Conservation (phyloP, 2,797 vertebrate species). For the Atherinosoma microstoma region DNA sequence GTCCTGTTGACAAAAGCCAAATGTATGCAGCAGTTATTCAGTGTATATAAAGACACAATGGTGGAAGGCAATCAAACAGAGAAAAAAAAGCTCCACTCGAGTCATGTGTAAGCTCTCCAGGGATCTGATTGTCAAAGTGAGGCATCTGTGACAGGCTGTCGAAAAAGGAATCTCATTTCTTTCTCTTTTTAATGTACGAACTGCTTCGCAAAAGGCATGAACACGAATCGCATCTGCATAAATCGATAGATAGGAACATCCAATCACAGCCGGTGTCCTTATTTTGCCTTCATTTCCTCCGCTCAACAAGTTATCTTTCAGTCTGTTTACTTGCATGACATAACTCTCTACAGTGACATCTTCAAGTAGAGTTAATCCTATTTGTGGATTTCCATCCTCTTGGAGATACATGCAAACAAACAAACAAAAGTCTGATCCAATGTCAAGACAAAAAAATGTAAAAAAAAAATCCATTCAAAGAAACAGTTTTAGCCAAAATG, state of each 20-base stretch:
- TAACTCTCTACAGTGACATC: conserved; percentile 14
- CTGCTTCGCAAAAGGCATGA: neutral
- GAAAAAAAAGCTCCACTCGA: conserved; percentile 27
- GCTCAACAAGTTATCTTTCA: conserved; percentile 57
- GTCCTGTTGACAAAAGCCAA: conserved; percentile 47
- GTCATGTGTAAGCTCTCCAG: conserved; percentile 38
- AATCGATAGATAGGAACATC: conserved; percentile 30
- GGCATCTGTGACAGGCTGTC: conserved; percentile 16
- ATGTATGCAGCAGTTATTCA: conserved; percentile 53
- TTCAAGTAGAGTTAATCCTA: conserved; percentile 8
- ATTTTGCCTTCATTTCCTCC: conserved; percentile 8
- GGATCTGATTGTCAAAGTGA: conserved; percentile 27
- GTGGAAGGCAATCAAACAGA: conserved; percentile 34
- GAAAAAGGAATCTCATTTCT: conserved; percentile 1
- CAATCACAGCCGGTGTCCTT: conserved; percentile 32
- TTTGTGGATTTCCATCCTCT: conserved; percentile 29
- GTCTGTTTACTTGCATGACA: conserved; percentile 31
- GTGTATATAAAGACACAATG: conserved; percentile 42
- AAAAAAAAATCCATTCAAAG: neutral
- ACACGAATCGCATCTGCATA: conserved; percentile 21
- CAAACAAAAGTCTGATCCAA: too few species aligned
- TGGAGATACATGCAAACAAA: neutral
- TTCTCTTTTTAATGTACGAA: neutral
- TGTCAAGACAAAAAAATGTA: conserved; percentile 5
- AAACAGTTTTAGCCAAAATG: neutral